A percentile compares a stretch with the other conserved stretches of the same genome.
Evolutionary conservation across 2,113 vertebrate genomes (phyloP).

Genomic region (Orientallactaga bullata): DNA sequence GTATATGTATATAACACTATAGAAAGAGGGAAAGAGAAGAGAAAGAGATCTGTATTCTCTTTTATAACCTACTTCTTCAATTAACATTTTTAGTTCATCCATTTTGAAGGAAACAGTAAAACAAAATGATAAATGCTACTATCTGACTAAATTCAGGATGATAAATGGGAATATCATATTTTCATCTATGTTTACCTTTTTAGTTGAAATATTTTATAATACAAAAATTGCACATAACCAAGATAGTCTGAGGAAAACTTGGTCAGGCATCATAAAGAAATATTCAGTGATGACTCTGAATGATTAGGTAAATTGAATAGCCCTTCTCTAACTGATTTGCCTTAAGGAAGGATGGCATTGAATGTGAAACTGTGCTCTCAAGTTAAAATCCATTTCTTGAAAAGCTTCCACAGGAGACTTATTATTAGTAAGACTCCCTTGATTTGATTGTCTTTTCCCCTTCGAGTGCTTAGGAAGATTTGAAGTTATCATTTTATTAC

Average conservation of each 20-base stretch:
- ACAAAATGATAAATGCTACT: neutral
- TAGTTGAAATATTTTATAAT: conserved; percentile 25
- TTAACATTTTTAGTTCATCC: neutral
- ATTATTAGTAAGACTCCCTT: neutral
- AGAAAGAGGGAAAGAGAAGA: too few species aligned
- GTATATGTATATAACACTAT: too few species aligned
- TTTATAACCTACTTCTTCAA: neutral
- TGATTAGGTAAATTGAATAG: neutral
- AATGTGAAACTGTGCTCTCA: neutral
- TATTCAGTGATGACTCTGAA: neutral
- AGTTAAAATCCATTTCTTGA: neutral
- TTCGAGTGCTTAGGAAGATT: neutral
- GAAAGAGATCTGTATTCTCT: neutral
- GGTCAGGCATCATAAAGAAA: neutral
- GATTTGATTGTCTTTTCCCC: neutral
- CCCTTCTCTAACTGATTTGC: neutral
- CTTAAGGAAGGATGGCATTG: neutral
- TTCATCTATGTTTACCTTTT: neutral
- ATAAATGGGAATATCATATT: neutral
- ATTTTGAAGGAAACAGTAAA: neutral
- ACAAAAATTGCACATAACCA: neutral
- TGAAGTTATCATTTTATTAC: conserved; percentile 11
- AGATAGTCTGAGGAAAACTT: neutral
- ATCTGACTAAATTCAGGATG: neutral
- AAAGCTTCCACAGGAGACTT: neutral